These are phyloP conservation scores for Poeciliopsis infans DNA, from an alignment of 2,797 vertebrate species.

Conservation along the genomic window DNA sequence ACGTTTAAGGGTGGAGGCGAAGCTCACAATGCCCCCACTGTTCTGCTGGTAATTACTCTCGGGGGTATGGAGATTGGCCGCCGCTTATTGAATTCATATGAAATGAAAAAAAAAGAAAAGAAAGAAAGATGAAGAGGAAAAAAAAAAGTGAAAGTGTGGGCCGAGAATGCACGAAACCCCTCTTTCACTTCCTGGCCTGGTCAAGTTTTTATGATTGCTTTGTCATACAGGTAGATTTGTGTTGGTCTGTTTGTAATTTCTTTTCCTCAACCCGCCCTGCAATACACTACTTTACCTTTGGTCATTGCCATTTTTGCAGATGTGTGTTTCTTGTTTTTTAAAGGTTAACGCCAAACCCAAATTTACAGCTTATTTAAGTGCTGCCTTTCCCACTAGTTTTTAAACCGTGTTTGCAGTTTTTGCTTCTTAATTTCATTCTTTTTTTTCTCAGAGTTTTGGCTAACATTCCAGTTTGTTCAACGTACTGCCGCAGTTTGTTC, in stretches of 20 bases:
- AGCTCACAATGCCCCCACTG: slow-evolving; percentile 71
- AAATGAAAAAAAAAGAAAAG: slow-evolving; percentile 53
- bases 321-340: slow-evolving; percentile 27
- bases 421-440: not conserved
- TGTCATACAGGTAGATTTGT: not conserved
- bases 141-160: slow-evolving; percentile 52
- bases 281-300: slow-evolving; percentile 32
- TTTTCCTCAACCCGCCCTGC: slow-evolving; percentile 30
- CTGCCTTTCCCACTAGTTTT: not conserved
- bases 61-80: slow-evolving; percentile 65
- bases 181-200: not conserved
- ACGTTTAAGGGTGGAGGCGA: slow-evolving; percentile 65
- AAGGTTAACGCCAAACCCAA: slow-evolving; percentile 19
- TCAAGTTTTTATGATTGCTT: slow-evolving; percentile 24
- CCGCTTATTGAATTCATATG: slow-evolving; percentile 82
- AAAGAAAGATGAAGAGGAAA: not conserved
- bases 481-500: slow-evolving; percentile 63
- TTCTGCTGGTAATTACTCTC: slow-evolving; percentile 79
- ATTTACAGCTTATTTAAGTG: not conserved
- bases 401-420: slow-evolving; percentile 9
- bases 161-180: slow-evolving; percentile 12
- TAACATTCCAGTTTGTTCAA: slow-evolving; percentile 33
- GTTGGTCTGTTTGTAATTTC: not conserved
- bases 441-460: slow-evolving; percentile 13
- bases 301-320: slow-evolving; percentile 16